Base-by-base conservation (phyloP, 2,113 vertebrate species). In the Corvus cornix region DNA sequence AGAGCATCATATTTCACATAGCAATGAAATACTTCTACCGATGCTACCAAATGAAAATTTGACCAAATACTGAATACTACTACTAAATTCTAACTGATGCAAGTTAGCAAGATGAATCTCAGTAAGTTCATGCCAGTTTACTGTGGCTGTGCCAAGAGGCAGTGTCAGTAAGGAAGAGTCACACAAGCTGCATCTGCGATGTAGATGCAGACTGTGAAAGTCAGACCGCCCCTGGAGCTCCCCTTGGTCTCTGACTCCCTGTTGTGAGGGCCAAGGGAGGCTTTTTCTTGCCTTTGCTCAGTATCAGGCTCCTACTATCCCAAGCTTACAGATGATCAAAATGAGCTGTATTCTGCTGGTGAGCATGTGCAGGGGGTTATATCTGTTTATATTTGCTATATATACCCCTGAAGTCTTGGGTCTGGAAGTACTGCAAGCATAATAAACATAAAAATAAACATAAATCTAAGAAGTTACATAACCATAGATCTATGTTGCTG, bases 271-370 rank as follows among this genome's bases (percentile, higher is more conserved):
- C 48, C 18, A 31, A 21, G 63, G 35, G 43, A 60, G 28, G 2
- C 6, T 33, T 5, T 4, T 41, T 35, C 39, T 15, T 69, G 35
- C 28, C 46, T 43, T 58, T 53, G 44, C 37, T 41, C 62, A 15
- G 43, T 1, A 18, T 22, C 16, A 56, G 84, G 13, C 23, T 58
- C 2, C 0, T 16, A 12, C 19, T 3, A 2, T 27, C 39, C 35
- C 59, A 15, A 60, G 37, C 4, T 43, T 33, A 37, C 0, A 22
- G 41, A n/a, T 0, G 5, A 70, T 43, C 41, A 84, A 84, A 75
- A 70, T 41, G 53, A 77, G 23, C 48, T 85, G 31, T 19, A 23
- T 70, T 60, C 62, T 83, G 52, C 46, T 83, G 30, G 62, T 70
- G 28, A 60, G 30, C 17, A 14, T 24, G 5, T 21, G 24, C 56